Evolutionary conservation across 2,888 invertebrate genomes (phyloP), one percentile per base, ranked within the genome.

Genomic region (Mesochorus sp.): DNA sequence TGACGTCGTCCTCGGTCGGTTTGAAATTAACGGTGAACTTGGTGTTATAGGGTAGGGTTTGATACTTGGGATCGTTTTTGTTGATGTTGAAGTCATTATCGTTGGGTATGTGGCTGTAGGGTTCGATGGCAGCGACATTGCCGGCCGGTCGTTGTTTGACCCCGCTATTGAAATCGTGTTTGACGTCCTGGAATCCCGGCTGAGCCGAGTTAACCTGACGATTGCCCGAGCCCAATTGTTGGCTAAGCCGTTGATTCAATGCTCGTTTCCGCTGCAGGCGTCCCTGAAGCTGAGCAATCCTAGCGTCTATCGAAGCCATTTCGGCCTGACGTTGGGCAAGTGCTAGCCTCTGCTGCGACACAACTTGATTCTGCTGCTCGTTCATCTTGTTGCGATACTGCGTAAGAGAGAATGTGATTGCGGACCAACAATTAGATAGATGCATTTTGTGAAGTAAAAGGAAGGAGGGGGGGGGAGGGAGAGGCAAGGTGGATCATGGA

Each of bases 351-450:
- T 98, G 98, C 85, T 96, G 95, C 81, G 96, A 95, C 84, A 99
- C 93, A 85, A 97, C 94, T 83, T 95, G 96, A 92, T 96, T 98
- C 92, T 97, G 98, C 91, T 98, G 97, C 91, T 98, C 96, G 91
- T 98, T 97, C 91, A 98, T 93, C 91, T 98, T 98, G 93, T 98
- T 98, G 80, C 98, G 97, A 91, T 98, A 97, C 98, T 98, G 93
- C 21, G 14, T 10, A 31, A 39, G 14, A 51, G 34, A 53, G 44
- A 12, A 8, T 19, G 34, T 61, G 37, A 26, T 21, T 17, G 5
- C 4, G 3, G 26, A 37, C 8, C 12, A 12, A 37, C 8, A 37
- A 37, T 37, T 3, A 26, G 14, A 26, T 26, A n/a, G 53, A n/a
- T n/a, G n/a, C n/a, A n/a, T n/a, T n/a, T n/a, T n/a, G n/a, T n/a